A percentile compares a stretch with the other conserved stretches of the same genome.
phyloP scores from a whole-genome alignment of 2,888 invertebrate genomes.

The Oxycera nigricornis region DNA sequence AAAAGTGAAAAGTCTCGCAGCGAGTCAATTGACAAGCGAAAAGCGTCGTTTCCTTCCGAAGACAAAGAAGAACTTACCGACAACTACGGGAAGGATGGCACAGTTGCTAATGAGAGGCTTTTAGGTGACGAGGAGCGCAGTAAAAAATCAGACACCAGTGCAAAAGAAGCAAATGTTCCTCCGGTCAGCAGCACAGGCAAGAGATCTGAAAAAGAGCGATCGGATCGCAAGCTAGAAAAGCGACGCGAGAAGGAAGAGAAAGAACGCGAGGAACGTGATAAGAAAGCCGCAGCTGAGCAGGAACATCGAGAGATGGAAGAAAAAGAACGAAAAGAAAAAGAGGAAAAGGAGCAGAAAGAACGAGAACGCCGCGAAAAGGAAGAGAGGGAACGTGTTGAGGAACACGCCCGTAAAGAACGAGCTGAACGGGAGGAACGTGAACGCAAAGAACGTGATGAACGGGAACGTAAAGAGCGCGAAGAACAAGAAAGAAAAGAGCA shows the following conservation, averaged over 20 bases:
- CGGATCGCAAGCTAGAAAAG: conserved; percentile 48
- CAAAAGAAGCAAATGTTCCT: conserved; percentile 50
- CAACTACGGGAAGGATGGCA: conserved; percentile 41
- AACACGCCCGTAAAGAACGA: conserved; percentile 52
- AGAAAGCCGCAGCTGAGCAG: conserved; percentile 43
- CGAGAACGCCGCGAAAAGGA: conserved; percentile 54
- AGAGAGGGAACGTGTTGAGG: conserved; percentile 53
- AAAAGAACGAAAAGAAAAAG: conserved; percentile 46
- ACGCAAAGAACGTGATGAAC: conserved; percentile 51
- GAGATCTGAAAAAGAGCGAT: conserved; percentile 50
- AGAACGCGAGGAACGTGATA: conserved; percentile 52
- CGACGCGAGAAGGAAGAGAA: conserved; percentile 59
- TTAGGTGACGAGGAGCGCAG: conserved; percentile 51
- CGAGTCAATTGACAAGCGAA: conserved; percentile 47
- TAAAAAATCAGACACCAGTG: conserved; percentile 49
- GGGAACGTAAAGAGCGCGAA: conserved; percentile 53
- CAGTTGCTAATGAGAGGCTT: conserved; percentile 54
- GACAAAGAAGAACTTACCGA: conserved; percentile 31
- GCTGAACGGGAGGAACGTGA: conserved; percentile 51
- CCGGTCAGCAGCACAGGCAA: conserved; percentile 52
- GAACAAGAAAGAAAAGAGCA: conserved; percentile 52
- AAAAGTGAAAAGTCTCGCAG: conserved; percentile 49
- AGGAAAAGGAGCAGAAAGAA: conserved; percentile 36
- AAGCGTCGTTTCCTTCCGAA: conserved; percentile 36
- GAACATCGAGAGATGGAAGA: conserved; percentile 52